A percentile compares a stretch with the other conserved stretches of the same genome.
These are phyloP conservation scores for Leptopilina syphax DNA, from an alignment of 2,888 invertebrate species.

Conservation along the genomic window DNA sequence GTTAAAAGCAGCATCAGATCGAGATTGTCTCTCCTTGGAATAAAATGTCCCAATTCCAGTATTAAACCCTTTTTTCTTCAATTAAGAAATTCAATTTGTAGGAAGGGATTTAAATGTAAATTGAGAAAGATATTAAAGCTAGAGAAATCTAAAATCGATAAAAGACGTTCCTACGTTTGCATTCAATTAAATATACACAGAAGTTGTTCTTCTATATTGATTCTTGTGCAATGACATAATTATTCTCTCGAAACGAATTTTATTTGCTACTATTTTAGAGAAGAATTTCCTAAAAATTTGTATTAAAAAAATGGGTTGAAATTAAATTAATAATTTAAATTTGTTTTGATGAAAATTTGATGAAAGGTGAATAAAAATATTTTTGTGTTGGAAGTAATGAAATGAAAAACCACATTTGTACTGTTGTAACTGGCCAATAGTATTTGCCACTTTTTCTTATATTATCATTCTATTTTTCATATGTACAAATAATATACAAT, in stretches of 20 bases:
- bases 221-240: slow-evolving; percentile 26
- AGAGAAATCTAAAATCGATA: slow-evolving; percentile 1
- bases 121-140: too few relatives aligned
- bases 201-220: slow-evolving; percentile 5
- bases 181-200: not conserved
- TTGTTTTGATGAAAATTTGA: too few relatives aligned
- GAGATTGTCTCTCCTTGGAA: too few relatives aligned
- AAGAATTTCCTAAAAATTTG: too few relatives aligned
- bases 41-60: too few relatives aligned
- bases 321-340: too few relatives aligned
- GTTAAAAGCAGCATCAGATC: too few relatives aligned
- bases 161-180: not conserved
- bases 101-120: too few relatives aligned
- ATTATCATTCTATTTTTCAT: slow-evolving; percentile 82
- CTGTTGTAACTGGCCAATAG: slow-evolving; percentile 83
- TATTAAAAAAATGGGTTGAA: too few relatives aligned
- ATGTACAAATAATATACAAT: slow-evolving; percentile 82
- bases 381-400: too few relatives aligned
- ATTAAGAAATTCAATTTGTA: too few relatives aligned
- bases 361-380: slow-evolving; percentile 61
- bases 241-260: slow-evolving; percentile 37
- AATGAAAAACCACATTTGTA: slow-evolving; percentile 58
- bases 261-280: slow-evolving; percentile 1
- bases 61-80: too few relatives aligned
- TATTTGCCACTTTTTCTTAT: slow-evolving; percentile 81